These are phyloP conservation scores for Branchipolynoe longqiensis DNA, from an alignment of 2,888 invertebrate genomes.

Conservation along the genomic window DNA sequence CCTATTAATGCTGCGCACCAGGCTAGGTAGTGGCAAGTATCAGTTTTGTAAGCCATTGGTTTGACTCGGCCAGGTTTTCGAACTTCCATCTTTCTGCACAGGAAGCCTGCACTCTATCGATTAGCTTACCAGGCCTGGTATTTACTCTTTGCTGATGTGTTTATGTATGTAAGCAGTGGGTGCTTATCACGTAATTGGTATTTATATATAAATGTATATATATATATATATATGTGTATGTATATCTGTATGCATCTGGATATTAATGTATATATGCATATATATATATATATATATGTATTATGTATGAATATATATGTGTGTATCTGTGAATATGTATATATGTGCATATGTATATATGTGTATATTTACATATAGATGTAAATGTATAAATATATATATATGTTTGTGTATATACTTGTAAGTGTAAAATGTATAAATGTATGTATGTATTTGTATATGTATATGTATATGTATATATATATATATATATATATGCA, in stretches of 20 bases:
- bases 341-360: background rate
- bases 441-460: background rate
- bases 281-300: background rate
- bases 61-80: too few relatives aligned
- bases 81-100: too few relatives aligned
- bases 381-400: background rate
- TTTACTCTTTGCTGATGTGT: too few relatives aligned
- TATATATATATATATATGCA: conserved; percentile 6
- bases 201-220: background rate
- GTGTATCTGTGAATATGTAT: background rate
- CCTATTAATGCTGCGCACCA: too few relatives aligned
- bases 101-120: too few relatives aligned
- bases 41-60: too few relatives aligned
- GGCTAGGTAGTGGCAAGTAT: too few relatives aligned
- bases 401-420: background rate
- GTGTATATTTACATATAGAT: background rate
- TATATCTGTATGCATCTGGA: background rate
- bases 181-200: too few relatives aligned
- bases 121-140: too few relatives aligned
- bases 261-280: background rate
- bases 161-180: too few relatives aligned
- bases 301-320: background rate
- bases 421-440: background rate
- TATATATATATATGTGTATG: background rate
- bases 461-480: conserved; percentile 22